phyloP scores from a whole-genome alignment of 2,113 vertebrate genomes.

The Psittacara wagleri region DNA sequence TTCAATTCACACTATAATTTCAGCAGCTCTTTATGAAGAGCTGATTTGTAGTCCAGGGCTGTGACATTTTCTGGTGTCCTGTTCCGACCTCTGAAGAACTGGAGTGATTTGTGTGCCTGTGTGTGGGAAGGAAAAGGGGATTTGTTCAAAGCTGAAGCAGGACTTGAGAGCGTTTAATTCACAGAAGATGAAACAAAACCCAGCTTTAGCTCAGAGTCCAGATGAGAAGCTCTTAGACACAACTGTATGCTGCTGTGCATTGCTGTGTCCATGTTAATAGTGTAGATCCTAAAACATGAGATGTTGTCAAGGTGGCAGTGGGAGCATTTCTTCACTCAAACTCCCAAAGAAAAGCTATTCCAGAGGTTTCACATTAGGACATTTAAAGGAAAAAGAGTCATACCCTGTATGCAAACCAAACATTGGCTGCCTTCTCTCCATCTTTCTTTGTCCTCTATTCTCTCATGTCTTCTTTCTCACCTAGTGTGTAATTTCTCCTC shows the following conservation, averaged over 20 bases:
- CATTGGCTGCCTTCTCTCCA: neutral
- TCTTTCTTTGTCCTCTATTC: neutral
- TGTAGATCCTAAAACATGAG: neutral
- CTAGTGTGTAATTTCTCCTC: neutral
- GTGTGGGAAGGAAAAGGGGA: neutral
- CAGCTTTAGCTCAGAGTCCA: neutral
- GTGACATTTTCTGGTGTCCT: slow-evolving; percentile 2
- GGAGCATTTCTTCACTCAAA: neutral
- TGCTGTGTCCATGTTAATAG: neutral
- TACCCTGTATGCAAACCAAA: neutral
- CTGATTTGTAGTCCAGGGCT: neutral
- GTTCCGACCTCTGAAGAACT: neutral
- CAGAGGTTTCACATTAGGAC: neutral
- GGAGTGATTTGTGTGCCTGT: neutral
- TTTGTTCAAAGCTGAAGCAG: neutral
- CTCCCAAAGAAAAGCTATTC: neutral
- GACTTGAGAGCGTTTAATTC: neutral
- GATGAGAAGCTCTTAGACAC: neutral
- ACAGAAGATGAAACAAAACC: neutral
- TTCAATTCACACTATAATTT: neutral
- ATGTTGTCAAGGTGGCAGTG: neutral
- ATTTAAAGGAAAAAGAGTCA: neutral
- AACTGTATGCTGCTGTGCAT: neutral
- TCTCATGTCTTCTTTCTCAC: neutral
- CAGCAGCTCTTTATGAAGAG: neutral